These are phyloP conservation scores for Leptopilina boulardi DNA, from an alignment of 1,140 invertebrate genomes.

Conservation along the genomic window DNA sequence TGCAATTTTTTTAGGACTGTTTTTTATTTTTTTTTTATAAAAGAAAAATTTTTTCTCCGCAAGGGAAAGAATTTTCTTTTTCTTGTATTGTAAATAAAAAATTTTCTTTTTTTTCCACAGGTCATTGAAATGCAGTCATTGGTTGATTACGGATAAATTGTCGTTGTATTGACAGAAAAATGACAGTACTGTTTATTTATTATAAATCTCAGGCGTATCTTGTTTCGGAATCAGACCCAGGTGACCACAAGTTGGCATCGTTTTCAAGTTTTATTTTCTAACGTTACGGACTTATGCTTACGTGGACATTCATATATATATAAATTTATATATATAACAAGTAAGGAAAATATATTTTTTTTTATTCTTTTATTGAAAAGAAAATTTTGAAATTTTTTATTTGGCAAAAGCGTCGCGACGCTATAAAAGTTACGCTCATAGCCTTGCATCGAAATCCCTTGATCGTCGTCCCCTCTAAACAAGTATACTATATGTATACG, in stretches of 20 bases:
- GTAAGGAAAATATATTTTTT: background rate
- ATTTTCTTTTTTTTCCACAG: background rate
- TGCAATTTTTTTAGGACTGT: no score
- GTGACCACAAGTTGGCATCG: slow-evolving; percentile 71
- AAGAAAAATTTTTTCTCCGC: no score
- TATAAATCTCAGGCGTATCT: slow-evolving; percentile 75
- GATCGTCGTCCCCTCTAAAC: slow-evolving; percentile 38
- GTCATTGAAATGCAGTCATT: background rate
- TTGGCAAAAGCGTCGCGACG: slow-evolving; percentile 46
- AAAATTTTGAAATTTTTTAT: background rate
- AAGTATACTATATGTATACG: background rate
- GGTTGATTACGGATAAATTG: background rate
- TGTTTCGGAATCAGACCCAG: slow-evolving; percentile 71
- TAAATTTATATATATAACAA: background rate
- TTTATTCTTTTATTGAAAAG: background rate
- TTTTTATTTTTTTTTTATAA: no score
- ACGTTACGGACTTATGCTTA: slow-evolving; percentile 40
- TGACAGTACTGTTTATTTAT: slow-evolving; percentile 69
- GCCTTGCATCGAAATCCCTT: slow-evolving; percentile 55
- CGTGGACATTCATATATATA: slow-evolving; percentile 44
- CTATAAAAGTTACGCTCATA: slow-evolving; percentile 30
- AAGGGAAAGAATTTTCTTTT: no score
- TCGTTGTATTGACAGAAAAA: slow-evolving; percentile 48
- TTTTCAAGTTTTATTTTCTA: slow-evolving; percentile 69
- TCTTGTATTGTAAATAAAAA: no score